Evolutionary conservation across 2,888 invertebrate genomes (phyloP).

Genomic region (Platycheirus rosarum): DNA sequence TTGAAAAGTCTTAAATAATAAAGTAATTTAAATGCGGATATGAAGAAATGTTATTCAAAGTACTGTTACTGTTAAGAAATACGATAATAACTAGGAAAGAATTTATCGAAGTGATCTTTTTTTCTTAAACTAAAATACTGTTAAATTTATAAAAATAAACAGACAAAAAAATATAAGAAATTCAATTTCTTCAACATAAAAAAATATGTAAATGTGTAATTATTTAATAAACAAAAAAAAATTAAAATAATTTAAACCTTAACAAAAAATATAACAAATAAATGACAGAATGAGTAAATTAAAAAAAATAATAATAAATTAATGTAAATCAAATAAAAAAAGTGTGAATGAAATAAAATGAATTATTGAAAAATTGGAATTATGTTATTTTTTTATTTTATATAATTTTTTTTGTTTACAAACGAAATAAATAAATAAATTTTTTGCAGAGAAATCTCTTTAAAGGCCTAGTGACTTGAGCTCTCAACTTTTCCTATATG

Average conservation of each 20-base stretch:
- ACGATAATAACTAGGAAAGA: constrained; percentile 47
- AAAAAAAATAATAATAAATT: constrained; percentile 39
- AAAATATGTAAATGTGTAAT: constrained; percentile 62
- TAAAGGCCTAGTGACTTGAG: no score
- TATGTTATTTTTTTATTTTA: no score
- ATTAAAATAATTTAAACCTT: constrained; percentile 23
- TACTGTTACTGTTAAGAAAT: constrained; percentile 56
- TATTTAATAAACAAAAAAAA: constrained; percentile 24
- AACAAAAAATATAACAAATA: constrained; percentile 29
- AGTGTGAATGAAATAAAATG: constrained; percentile 79
- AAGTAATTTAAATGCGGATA: constrained; percentile 13
- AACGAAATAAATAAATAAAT: no score
- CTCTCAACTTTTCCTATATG: no score
- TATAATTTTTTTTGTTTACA: no score
- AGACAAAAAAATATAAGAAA: constrained; percentile 26
- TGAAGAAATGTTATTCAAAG: constrained; percentile 28
- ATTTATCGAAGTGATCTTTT: constrained; percentile 50
- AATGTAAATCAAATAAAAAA: constrained; percentile 75
- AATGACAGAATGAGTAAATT: constrained; percentile 15
- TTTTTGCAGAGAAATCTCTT: no score
- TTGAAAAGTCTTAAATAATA: neutral
- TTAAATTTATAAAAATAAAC: constrained; percentile 17
- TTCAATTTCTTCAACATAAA: constrained; percentile 39
- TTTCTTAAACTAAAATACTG: constrained; percentile 28
- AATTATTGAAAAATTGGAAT: constrained; percentile 75